These are phyloP conservation scores for Mycalesis mineus DNA, from an alignment of 2,888 invertebrate species.

Conservation along the genomic window DNA sequence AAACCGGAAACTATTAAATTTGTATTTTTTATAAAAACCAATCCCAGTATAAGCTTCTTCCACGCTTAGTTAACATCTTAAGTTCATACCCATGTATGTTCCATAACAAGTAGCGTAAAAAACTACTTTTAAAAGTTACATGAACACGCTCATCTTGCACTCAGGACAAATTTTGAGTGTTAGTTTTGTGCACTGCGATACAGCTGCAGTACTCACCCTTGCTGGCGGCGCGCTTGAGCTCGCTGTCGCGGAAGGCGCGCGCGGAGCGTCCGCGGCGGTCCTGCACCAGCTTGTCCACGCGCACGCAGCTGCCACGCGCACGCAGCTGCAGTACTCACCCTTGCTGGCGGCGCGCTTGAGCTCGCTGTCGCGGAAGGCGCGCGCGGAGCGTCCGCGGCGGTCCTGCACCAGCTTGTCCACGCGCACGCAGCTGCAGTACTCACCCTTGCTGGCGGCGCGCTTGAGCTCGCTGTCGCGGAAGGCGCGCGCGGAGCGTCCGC, in stretches of 20 bases:
- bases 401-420: constrained; percentile 93
- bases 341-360: constrained; percentile 80
- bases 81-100: too few species aligned
- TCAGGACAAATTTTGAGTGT: too few species aligned
- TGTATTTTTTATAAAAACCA: too few species aligned
- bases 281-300: constrained; percentile 91
- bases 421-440: constrained; percentile 94
- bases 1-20: too few species aligned
- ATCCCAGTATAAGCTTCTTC: too few species aligned
- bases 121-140: too few species aligned
- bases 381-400: constrained; percentile 87
- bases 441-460: constrained; percentile 81
- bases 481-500: constrained; percentile 86
- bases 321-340: constrained; percentile 73
- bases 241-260: constrained; percentile 80
- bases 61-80: too few species aligned
- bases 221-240: constrained; percentile 79
- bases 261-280: constrained; percentile 90
- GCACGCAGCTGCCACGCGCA: too few species aligned
- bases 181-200: too few species aligned
- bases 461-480: constrained; percentile 79
- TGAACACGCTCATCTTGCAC: too few species aligned
- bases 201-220: constrained; percentile 68
- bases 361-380: constrained; percentile 79
- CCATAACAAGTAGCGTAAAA: too few species aligned